These are phyloP conservation scores for Hypocryptadius cinnamomeus DNA, from an alignment of 2,113 vertebrate genomes.

Conservation along the genomic window DNA sequence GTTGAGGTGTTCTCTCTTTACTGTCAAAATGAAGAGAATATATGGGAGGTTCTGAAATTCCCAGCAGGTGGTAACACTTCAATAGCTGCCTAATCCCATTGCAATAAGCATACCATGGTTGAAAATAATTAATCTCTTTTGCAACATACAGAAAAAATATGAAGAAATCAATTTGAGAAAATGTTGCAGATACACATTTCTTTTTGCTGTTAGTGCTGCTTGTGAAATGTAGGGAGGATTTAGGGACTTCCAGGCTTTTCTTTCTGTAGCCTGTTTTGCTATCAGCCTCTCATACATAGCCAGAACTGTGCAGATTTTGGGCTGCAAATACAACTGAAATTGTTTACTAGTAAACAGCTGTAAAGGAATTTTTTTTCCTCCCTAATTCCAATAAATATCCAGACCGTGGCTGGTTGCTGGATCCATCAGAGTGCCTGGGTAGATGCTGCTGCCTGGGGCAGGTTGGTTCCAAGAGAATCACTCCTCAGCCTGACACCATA, in stretches of 20 bases:
- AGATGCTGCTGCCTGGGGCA: fast-evolving
- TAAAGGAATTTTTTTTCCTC: background rate
- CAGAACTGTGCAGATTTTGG: background rate
- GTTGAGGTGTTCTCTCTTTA: background rate
- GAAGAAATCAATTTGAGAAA: background rate
- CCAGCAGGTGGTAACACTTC: slow-evolving; percentile 38
- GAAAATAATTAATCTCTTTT: slow-evolving; percentile 40
- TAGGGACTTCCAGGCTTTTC: background rate
- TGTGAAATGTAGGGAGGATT: background rate
- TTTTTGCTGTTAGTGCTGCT: background rate
- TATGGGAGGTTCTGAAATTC: slow-evolving; percentile 12
- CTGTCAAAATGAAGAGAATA: background rate
- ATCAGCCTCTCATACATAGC: background rate
- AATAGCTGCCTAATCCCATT: slow-evolving; percentile 24
- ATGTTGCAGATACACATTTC: background rate
- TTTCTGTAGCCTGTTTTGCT: background rate
- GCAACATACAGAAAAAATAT: background rate
- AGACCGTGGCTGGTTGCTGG: background rate
- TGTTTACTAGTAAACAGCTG: background rate
- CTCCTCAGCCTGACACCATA: background rate
- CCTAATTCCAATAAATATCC: background rate
- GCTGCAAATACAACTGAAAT: background rate
- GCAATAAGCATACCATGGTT: background rate
- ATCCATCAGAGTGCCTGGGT: fast-evolving
- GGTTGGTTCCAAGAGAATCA: background rate